Percentiles rank a stretch among this genome's conserved stretches.
These are phyloP conservation scores for Coendou prehensilis DNA, from an alignment of 2,797 vertebrate genomes.

Conservation along the genomic window DNA sequence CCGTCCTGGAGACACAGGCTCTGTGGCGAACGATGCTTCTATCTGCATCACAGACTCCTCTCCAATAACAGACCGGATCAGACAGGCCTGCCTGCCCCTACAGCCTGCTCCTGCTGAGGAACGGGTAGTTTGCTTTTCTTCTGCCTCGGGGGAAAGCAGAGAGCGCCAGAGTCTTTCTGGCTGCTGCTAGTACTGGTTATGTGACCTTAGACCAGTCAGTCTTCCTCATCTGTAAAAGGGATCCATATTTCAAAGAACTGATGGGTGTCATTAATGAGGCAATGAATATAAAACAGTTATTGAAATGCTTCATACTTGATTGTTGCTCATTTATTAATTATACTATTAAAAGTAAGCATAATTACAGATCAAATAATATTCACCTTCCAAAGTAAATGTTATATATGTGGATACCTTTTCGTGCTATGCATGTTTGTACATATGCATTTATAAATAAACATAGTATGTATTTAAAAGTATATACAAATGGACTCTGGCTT, in stretches of 20 bases:
- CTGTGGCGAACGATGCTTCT: not conserved
- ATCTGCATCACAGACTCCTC: not conserved
- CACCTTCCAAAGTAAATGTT: not conserved
- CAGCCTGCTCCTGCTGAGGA: too few relatives aligned
- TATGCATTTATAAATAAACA: not conserved
- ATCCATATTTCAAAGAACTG: not conserved
- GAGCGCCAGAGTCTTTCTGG: not conserved
- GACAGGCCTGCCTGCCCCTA: too few relatives aligned
- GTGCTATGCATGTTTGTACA: not conserved
- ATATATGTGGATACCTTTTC: not conserved
- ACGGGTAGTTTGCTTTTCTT: not conserved
- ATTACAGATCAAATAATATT: not conserved
- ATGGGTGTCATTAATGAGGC: fast-evolving
- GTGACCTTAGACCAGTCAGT: not conserved
- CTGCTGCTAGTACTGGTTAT: not conserved
- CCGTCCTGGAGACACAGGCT: not conserved
- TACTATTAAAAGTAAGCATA: not conserved
- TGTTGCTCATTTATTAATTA: not conserved
- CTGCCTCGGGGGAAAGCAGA: not conserved
- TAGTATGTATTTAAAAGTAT: not conserved
- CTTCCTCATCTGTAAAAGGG: not conserved
- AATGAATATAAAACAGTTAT: not conserved
- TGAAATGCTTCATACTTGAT: not conserved
- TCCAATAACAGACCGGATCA: not conserved
- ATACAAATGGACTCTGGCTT: not conserved